Evolutionary conservation across 2,113 vertebrate genomes (phyloP).

Genomic region (Boleophthalmus pectinirostris): DNA sequence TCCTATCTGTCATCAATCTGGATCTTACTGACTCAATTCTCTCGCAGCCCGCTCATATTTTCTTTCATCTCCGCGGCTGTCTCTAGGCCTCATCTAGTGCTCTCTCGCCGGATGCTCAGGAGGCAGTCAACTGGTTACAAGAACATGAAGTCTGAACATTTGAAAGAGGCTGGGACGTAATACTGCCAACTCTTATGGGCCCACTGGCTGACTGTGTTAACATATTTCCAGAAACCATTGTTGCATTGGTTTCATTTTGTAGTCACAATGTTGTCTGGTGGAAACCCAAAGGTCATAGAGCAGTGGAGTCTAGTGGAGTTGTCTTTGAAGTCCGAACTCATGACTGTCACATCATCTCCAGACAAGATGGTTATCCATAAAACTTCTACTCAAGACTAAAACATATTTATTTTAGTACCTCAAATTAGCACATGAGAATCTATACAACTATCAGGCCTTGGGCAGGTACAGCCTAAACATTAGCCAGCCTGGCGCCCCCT

Average conservation of each 20-base stretch:
- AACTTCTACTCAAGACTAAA: conserved; percentile 25
- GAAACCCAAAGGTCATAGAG: conserved; percentile 48
- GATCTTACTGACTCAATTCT: conserved; percentile 68
- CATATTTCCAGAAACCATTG: conserved; percentile 40
- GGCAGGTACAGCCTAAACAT: conserved; percentile 3
- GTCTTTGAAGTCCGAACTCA: conserved; percentile 61
- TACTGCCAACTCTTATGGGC: conserved; percentile 41
- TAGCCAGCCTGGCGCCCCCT: too few species aligned
- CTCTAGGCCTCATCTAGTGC: conserved; percentile 53
- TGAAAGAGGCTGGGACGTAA: conserved; percentile 47
- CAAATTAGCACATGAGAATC: not conserved
- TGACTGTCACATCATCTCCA: conserved; percentile 62
- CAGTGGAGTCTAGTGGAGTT: conserved; percentile 31
- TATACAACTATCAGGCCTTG: conserved; percentile 5
- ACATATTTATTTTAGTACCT: conserved; percentile 37
- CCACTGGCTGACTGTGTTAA: conserved; percentile 50
- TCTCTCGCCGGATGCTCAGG: conserved; percentile 55
- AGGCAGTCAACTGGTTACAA: conserved; percentile 66
- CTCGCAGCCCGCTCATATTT: conserved; percentile 65
- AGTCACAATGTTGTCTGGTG: conserved; percentile 42
- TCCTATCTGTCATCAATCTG: conserved; percentile 73
- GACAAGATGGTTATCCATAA: conserved; percentile 27
- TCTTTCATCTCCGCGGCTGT: conserved; percentile 65
- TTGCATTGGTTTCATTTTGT: conserved; percentile 24
- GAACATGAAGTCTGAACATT: conserved; percentile 56